These are phyloP conservation scores for Augiades crinisus DNA, from an alignment of 2,888 invertebrate genomes.

Conservation along the genomic window DNA sequence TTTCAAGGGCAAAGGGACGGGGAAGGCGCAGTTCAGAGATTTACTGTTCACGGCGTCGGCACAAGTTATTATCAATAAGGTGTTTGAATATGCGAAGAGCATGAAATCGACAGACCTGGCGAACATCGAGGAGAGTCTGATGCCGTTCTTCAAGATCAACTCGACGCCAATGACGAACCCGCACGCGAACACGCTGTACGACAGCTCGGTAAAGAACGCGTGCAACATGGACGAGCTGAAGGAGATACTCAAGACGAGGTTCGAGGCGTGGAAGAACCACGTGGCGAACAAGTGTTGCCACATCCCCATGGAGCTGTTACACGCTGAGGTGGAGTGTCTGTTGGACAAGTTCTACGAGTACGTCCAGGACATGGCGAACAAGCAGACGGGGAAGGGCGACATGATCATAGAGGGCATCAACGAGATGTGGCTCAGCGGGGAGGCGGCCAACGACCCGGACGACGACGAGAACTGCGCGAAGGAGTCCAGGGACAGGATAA, in stretches of 20 bases:
- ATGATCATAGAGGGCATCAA: conserved; percentile 60
- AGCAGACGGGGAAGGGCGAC: conserved; percentile 55
- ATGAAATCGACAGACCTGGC: conserved; percentile 59
- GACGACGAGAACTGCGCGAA: conserved; percentile 46
- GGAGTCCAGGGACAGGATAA: conserved; percentile 58
- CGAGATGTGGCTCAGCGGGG: conserved; percentile 45
- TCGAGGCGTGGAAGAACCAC: conserved; percentile 64
- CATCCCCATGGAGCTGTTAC: conserved; percentile 58
- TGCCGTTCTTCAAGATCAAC: conserved; percentile 51
- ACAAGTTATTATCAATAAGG: conserved; percentile 67
- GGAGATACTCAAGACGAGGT: conserved; percentile 54
- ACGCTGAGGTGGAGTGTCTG: conserved; percentile 64
- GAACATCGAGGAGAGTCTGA: conserved; percentile 48
- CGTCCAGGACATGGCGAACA: conserved; percentile 59
- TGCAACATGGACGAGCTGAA: conserved; percentile 62
- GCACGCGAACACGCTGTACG: conserved; percentile 58
- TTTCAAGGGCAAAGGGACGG: conserved; percentile 58
- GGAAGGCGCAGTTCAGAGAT: conserved; percentile 63
- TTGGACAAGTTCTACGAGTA: conserved; percentile 64
- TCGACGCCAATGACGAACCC: conserved; percentile 50
- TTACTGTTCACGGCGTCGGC: conserved; percentile 62
- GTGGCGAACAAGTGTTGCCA: conserved; percentile 58
- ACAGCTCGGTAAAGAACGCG: conserved; percentile 65
- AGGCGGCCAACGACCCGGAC: conserved; percentile 37
- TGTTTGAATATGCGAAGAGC: conserved; percentile 63